These are phyloP conservation scores for Ceryle rudis DNA, from an alignment of 2,797 vertebrate species.

Conservation along the genomic window DNA sequence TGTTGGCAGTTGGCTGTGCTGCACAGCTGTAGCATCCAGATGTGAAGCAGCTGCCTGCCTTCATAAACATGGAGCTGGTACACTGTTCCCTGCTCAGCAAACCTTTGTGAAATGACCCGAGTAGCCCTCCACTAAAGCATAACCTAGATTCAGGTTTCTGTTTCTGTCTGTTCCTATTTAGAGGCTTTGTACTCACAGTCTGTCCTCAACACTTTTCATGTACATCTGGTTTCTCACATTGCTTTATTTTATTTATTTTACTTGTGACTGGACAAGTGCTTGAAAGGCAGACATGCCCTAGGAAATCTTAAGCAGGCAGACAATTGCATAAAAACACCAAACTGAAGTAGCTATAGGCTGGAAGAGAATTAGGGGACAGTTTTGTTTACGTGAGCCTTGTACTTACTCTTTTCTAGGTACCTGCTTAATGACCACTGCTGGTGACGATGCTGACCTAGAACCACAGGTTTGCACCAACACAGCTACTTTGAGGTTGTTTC, in stretches of 20 bases:
- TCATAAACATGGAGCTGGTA: background rate
- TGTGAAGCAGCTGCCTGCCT: background rate
- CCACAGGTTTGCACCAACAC: background rate
- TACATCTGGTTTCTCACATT: background rate
- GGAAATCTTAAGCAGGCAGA: background rate
- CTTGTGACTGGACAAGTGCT: background rate
- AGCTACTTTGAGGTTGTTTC: background rate
- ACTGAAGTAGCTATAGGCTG: background rate
- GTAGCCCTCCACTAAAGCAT: background rate
- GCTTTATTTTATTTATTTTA: background rate
- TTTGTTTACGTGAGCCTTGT: background rate
- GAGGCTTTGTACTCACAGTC: background rate
- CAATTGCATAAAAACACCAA: background rate
- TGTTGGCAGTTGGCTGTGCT: background rate
- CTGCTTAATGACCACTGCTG: background rate
- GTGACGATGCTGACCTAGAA: background rate
- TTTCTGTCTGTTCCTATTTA: background rate
- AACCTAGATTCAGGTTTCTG: background rate
- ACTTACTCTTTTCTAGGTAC: background rate
- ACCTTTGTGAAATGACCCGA: background rate
- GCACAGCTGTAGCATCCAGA: background rate
- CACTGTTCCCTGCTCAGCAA: background rate
- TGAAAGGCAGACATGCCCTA: background rate
- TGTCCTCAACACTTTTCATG: background rate
- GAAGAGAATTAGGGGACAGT: background rate